Base-by-base conservation (phyloP, 2,888 invertebrate genomes). In the Drosophila emarginata region DNA sequence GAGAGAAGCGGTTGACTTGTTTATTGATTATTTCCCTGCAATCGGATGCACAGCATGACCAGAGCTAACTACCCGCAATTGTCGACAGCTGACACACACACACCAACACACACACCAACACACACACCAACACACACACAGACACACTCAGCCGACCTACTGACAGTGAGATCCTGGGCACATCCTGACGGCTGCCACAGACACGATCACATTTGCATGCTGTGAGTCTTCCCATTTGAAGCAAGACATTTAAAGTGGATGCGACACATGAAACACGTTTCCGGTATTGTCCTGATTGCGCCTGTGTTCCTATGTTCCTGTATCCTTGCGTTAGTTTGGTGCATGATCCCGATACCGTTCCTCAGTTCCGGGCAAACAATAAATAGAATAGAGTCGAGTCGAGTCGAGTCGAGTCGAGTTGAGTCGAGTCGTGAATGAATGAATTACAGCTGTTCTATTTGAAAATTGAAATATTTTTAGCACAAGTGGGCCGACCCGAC, bases 221-320 rank as follows among this genome's bases (percentile, higher is more conserved):
- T 50, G 67, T 36, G 18, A 37, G 32, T 32, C 32, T 32, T 32
- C 32, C 32, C 32, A 32, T 32, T 32, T 32, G 32, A 9, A 32
- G 32, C 11, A 32, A 32, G 36, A 36, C 37, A 36, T 50, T 60
- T 65, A 53, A 39, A 72, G 64, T 67, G 57, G 69, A 69, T 72
- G 72, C 67, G 80, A 59, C 78, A 74, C 68, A 64, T 69, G 80
- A 80, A 72, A 75, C 78, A 80, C 77, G 76, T 80, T 80, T 78
- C 78, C 77, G 77, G 78, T 61, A 72, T 68, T 62, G 62, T 52
- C 60, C 23, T 45, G 45, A 45, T 45, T 45, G 45, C 45, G 57
- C 45, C 50, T 28, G 59, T 23, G 51, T 18, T 36, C 56, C 18
- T 11, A 1, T 21, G 4, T 18, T 21, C 21, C 45, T 45, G 45